Evolutionary conservation across 2,888 invertebrate genomes (phyloP).

Genomic region (Archips xylosteana): DNA sequence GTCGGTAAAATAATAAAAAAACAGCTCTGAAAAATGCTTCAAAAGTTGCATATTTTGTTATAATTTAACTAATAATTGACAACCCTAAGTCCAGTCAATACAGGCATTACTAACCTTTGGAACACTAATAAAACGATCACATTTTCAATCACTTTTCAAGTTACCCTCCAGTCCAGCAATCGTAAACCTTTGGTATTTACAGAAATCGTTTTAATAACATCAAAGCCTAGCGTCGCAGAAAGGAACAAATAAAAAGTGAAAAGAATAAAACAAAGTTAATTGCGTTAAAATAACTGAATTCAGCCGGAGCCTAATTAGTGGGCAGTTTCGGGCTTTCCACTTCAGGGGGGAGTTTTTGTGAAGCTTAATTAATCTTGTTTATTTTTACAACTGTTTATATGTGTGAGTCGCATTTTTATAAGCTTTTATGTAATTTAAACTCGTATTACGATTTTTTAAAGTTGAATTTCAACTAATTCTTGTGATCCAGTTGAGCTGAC

Average conservation of each 20-base stretch:
- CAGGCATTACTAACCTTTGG: not conserved
- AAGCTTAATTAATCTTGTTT: not conserved
- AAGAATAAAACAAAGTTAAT: conserved; percentile 50
- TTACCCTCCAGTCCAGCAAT: not conserved
- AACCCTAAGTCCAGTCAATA: not conserved
- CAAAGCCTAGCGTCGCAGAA: conserved; percentile 26
- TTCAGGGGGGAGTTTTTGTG: conserved; percentile 16
- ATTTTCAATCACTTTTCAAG: not conserved
- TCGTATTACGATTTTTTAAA: too few relatives aligned
- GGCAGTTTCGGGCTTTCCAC: conserved; percentile 35
- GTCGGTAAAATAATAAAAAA: too few relatives aligned
- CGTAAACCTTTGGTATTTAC: not conserved
- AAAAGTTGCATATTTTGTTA: too few relatives aligned
- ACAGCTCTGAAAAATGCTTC: too few relatives aligned
- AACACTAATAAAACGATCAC: not conserved
- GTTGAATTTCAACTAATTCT: too few relatives aligned
- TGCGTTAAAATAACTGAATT: conserved; percentile 54
- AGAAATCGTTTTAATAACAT: conserved; percentile 8
- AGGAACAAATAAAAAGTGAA: conserved; percentile 43
- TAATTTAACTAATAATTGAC: not conserved
- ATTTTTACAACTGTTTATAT: not conserved
- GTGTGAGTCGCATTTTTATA: not conserved
- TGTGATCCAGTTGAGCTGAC: too few relatives aligned
- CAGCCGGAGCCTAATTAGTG: conserved; percentile 47
- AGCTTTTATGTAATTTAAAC: too few relatives aligned